Percentiles rank a stretch among this genome's conserved stretches.
phyloP scores from a whole-genome alignment of 2,797 vertebrate species.

The Cirrhinus mrigala region DNA sequence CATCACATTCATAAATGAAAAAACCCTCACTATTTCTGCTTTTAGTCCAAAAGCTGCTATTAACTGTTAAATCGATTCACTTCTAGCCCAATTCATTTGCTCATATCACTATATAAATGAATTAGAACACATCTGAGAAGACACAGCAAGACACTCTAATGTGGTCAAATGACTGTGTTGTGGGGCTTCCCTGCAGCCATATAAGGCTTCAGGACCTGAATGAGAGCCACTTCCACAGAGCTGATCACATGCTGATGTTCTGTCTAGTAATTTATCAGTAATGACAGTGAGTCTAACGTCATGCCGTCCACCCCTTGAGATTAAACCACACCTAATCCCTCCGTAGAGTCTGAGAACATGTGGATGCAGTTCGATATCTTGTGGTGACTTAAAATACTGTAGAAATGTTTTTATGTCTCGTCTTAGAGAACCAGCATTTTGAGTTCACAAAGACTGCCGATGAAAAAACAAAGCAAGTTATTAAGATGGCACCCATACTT shows the following conservation, averaged over 20 bases:
- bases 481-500: background rate
- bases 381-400: background rate
- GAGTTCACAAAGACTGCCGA: background rate
- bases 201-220: conserved; percentile 11
- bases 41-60: background rate
- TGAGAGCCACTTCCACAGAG: conserved; percentile 9
- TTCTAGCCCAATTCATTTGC: background rate
- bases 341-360: background rate
- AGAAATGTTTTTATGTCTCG: background rate
- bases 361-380: background rate
- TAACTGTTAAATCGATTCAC: background rate
- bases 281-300: conserved; percentile 28
- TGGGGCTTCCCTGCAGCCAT: conserved; percentile 1
- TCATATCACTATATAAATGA: background rate
- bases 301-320: conserved; percentile 7
- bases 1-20: background rate
- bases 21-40: background rate
- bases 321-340: conserved; percentile 19
- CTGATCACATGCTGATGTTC: conserved; percentile 18
- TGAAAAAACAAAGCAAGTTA: background rate
- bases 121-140: background rate
- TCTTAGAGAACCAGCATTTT: background rate
- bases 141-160: background rate
- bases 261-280: conserved; percentile 26
- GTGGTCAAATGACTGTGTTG: background rate